A percentile compares a stretch with the other conserved stretches of the same genome.
Evolutionary conservation across 2,113 vertebrate species (phyloP).

Genomic region (Lepisosteus osseus): DNA sequence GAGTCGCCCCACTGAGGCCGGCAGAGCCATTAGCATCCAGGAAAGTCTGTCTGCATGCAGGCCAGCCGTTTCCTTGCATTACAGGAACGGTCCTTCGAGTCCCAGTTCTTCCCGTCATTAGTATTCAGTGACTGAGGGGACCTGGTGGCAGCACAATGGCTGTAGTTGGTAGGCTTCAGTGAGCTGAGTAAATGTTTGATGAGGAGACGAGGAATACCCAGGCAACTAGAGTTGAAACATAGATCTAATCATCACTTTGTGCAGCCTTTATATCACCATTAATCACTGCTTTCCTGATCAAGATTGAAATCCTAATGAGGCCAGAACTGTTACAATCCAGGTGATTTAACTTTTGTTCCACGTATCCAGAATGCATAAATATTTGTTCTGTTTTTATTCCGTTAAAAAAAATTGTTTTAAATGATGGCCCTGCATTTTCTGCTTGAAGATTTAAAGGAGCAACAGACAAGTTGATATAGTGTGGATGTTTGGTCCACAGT

Average conservation of each 20-base stretch:
- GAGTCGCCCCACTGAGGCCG: conserved; percentile 4
- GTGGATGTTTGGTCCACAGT: too few relatives aligned
- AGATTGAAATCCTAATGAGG: background rate
- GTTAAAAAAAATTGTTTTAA: background rate
- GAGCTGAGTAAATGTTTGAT: conserved; percentile 35
- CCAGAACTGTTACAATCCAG: too few relatives aligned
- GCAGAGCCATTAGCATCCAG: background rate
- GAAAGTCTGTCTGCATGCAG: conserved; percentile 4
- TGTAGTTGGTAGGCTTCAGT: conserved; percentile 36
- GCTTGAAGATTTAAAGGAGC: conserved; percentile 7
- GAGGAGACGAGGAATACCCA: conserved; percentile 34
- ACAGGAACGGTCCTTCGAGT: background rate
- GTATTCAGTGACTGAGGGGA: conserved; percentile 33
- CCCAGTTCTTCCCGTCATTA: conserved; percentile 24
- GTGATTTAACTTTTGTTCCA: background rate
- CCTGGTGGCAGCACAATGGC: conserved; percentile 19
- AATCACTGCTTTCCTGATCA: conserved; percentile 14
- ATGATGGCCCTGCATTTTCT: background rate
- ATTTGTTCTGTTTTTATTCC: conserved; percentile 11
- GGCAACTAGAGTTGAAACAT: conserved; percentile 38
- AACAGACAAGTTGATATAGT: too few relatives aligned
- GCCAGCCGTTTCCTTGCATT: background rate
- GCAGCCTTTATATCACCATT: conserved; percentile 7
- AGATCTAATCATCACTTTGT: background rate
- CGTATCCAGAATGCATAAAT: conserved; percentile 10